Evolutionary conservation across 1,140 invertebrate genomes (phyloP).

Genomic region (Ridgeia piscesae): DNA sequence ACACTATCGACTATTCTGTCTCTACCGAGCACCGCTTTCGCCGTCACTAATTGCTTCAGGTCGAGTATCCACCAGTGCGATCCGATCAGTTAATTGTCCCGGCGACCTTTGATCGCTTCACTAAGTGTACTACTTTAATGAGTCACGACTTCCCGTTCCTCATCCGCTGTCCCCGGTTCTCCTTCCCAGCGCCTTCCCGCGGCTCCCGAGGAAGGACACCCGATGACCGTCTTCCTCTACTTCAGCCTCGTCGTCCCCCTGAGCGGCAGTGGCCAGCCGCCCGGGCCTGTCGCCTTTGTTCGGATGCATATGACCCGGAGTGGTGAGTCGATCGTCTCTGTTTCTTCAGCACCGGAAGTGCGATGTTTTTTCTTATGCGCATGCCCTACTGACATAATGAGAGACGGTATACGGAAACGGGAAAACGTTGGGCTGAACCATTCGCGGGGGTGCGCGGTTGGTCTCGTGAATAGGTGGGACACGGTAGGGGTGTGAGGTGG

Average conservation of each 20-base stretch:
- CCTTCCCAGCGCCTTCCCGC: neutral
- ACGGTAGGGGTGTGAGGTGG: too few species aligned
- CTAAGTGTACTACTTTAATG: neutral
- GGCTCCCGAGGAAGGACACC: neutral
- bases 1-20: neutral
- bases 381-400: neutral
- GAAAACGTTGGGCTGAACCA: too few species aligned
- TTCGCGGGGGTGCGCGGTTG: too few species aligned
- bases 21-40: neutral
- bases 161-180: neutral
- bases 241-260: slow-evolving; percentile 21
- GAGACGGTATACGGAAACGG: too few species aligned
- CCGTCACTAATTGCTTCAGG: neutral
- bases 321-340: slow-evolving; percentile 3
- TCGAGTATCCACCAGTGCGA: neutral
- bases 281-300: slow-evolving; percentile 13
- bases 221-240: slow-evolving; percentile 14
- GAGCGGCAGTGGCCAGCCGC: slow-evolving; percentile 20
- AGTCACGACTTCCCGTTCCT: neutral
- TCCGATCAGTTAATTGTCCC: too few species aligned
- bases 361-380: neutral
- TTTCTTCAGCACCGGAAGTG: neutral
- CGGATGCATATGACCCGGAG: slow-evolving; percentile 15
- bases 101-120: neutral
- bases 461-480: too few species aligned